These are phyloP conservation scores for Sarcophaga variegata DNA, from an alignment of 2,888 invertebrate species.

Conservation along the genomic window DNA sequence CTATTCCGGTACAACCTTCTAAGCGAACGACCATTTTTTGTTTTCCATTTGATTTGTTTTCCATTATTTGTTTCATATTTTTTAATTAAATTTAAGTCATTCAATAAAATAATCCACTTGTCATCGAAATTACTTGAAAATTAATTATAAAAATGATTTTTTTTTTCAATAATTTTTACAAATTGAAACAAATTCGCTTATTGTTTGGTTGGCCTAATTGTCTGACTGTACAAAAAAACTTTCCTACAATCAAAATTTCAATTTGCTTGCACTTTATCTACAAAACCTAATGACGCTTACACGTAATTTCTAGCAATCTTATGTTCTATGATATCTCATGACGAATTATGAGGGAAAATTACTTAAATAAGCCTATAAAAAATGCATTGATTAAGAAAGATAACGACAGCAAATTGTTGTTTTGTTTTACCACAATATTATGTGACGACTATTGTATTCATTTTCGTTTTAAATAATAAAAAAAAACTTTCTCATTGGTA, in stretches of 20 bases:
- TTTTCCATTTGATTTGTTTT: too few relatives aligned
- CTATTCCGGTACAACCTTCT: too few relatives aligned
- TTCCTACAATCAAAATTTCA: not conserved
- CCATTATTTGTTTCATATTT: too few relatives aligned
- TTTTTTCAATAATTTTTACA: not conserved
- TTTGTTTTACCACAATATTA: not conserved
- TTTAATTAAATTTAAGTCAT: too few relatives aligned
- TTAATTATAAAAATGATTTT: too few relatives aligned
- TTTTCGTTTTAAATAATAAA: not conserved
- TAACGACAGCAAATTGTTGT: too few relatives aligned
- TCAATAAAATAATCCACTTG: too few relatives aligned
- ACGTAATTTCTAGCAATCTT: not conserved
- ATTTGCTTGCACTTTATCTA: not conserved
- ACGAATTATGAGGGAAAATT: slow-evolving; percentile 40
- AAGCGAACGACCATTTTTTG: too few relatives aligned
- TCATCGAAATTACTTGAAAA: too few relatives aligned
- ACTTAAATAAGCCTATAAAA: slow-evolving; percentile 1
- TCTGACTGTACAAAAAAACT: too few relatives aligned
- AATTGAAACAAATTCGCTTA: not conserved
- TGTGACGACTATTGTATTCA: not conserved
- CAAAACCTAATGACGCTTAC: not conserved
- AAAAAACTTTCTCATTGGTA: slow-evolving; percentile 4
- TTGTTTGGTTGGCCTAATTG: too few relatives aligned
- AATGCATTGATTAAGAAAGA: too few relatives aligned
- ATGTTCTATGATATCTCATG: slow-evolving; percentile 1